phyloP scores from a whole-genome alignment of 2,113 vertebrate genomes.

The Sprattus sprattus region DNA sequence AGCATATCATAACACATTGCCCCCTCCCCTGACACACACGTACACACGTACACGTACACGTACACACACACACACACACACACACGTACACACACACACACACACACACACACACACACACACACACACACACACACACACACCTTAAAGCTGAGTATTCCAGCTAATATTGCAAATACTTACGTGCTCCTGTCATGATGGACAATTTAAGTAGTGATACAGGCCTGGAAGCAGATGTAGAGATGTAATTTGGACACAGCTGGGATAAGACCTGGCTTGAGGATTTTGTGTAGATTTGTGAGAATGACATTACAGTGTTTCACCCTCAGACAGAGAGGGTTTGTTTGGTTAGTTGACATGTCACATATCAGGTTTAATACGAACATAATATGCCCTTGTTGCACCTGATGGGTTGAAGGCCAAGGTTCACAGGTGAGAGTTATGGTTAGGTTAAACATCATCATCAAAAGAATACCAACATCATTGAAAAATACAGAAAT shows the following conservation, averaged over 20 bases:
- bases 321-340: neutral
- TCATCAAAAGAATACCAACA: neutral
- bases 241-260: neutral
- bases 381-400: neutral
- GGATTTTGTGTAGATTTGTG: neutral
- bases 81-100: slow-evolving; percentile 1
- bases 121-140: neutral
- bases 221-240: neutral
- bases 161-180: neutral
- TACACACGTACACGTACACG: neutral
- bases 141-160: neutral
- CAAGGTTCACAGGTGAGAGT: neutral
- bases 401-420: neutral
- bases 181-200: neutral
- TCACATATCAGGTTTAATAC: neutral
- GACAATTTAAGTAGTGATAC: neutral
- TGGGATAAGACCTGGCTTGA: neutral
- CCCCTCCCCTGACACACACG: slow-evolving; percentile 10
- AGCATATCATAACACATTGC: slow-evolving; percentile 30
- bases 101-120: neutral
- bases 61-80: neutral
- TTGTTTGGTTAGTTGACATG: neutral
- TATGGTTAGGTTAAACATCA: neutral
- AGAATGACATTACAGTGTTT: neutral
- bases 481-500: neutral